Base-by-base conservation (phyloP, 2,888 invertebrate genomes). In the Drosophila nr. perissopoda region DNA sequence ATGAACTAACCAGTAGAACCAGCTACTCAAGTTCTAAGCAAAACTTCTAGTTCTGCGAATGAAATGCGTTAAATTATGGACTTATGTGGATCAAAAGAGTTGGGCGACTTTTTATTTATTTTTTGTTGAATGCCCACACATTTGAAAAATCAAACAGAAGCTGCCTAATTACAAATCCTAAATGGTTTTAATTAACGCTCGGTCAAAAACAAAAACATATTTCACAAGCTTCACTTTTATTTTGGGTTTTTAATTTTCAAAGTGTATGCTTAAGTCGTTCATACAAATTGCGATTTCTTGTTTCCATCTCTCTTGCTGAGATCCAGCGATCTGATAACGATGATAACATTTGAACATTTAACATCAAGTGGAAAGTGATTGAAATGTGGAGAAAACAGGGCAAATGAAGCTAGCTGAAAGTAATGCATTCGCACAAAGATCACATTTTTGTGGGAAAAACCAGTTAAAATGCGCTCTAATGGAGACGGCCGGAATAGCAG, bases 1-100 rank as follows among this genome's bases (percentile, higher is more conserved):
- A 38, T 13, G 11, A 54, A 8, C n/a, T 42, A 73, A 71, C 71
- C 66, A 8, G 67, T 73, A 8, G 42, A 79, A 66, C 80, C 75
- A 63, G 69, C 79, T 76, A 38, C 52, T 62, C 40, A 61, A 67
- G 25, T 66, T 63, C 57, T 34, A 27, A 49, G 31, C 21, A 31
- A 59, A 65, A 27, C 21, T 13, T 53, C 60, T 34, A 51, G 25
- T 42, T 53, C 29, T 36, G 21, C 10, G 16, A 33, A 34, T 48
- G 29, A 62, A 72, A 59, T 80, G 7, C 8, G 34, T 31, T 38
- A 49, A 77, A 21, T 69, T 77, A 67, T 73, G 62, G 29, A 61
- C 8, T 57, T 66, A 76, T 84, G 33, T 58, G 51, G 59, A 67
- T 66, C 29, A 29, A 54, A 54, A 67, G 38, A 63, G 10, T 38